A percentile compares a stretch with the other conserved stretches of the same genome.
These are phyloP conservation scores for Scatophagus argus DNA, from an alignment of 2,113 vertebrate species.

Conservation along the genomic window DNA sequence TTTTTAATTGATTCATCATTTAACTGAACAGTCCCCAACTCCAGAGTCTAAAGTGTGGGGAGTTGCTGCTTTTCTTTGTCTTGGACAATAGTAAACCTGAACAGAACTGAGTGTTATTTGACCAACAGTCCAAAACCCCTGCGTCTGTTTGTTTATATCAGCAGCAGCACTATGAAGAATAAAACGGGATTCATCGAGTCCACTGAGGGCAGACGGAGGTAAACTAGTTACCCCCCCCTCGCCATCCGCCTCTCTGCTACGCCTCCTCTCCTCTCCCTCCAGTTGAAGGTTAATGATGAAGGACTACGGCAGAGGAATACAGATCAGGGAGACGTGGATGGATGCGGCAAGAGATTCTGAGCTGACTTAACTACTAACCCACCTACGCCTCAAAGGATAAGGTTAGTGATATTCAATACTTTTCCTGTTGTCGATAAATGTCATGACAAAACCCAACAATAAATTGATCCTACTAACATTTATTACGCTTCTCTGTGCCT, in stretches of 20 bases:
- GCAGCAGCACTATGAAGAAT: constrained; percentile 8
- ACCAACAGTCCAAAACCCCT: not conserved
- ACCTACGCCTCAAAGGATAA: not conserved
- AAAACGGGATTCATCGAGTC: constrained; percentile 45
- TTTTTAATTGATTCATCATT: not conserved
- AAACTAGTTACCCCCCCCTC: constrained; percentile 60
- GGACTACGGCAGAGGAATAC: constrained; percentile 71
- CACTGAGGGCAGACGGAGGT: constrained; percentile 37
- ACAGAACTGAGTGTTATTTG: too few species aligned
- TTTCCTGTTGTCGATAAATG: not conserved
- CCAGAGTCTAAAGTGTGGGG: not conserved
- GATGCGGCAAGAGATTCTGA: constrained; percentile 57
- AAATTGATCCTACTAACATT: not conserved
- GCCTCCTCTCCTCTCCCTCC: constrained; percentile 46
- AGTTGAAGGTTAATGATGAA: constrained; percentile 76
- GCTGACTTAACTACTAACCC: constrained; percentile 53
- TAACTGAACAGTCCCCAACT: not conserved
- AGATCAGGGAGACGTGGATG: constrained; percentile 72
- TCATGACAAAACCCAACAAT: not conserved
- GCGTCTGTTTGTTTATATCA: not conserved
- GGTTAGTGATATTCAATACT: not conserved
- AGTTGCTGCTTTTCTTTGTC: too few species aligned
- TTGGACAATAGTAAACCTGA: too few species aligned
- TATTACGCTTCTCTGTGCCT: not conserved
- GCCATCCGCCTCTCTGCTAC: constrained; percentile 33